phyloP scores from a whole-genome alignment of 2,113 vertebrate genomes.

The Petaurus breviceps region DNA sequence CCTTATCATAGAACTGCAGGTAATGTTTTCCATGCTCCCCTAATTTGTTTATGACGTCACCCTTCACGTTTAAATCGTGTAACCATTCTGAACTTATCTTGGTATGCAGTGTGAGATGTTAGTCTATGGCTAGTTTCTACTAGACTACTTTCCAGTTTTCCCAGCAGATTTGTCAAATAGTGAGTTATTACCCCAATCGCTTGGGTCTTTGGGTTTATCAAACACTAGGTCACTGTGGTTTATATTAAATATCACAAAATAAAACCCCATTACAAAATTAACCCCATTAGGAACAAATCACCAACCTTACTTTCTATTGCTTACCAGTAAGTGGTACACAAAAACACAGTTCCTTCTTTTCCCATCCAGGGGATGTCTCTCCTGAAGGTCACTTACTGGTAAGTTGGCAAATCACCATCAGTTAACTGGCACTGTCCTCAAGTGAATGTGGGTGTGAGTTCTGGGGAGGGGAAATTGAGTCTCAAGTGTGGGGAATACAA shows the following conservation, averaged over 20 bases:
- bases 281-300: not conserved
- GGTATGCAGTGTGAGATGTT: not conserved
- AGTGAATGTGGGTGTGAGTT: not conserved
- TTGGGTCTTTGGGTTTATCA: not conserved
- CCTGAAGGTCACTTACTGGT: no score
- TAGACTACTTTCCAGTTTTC: not conserved
- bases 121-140: not conserved
- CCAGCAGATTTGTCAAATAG: not conserved
- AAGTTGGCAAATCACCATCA: no score
- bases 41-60: not conserved
- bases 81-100: not conserved
- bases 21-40: not conserved
- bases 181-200: not conserved
- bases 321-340: not conserved
- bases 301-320: not conserved
- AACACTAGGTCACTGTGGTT: not conserved
- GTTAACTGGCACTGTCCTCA: not conserved
- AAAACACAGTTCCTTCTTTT: not conserved
- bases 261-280: not conserved
- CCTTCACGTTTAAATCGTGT: not conserved
- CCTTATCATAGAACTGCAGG: not conserved
- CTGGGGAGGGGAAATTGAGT: not conserved
- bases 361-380: no score
- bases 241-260: not conserved
- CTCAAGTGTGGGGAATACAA: not conserved